Percentiles rank a stretch among this genome's conserved stretches.
These are phyloP conservation scores for Rhodinocichla rosea DNA, from an alignment of 2,113 vertebrate species.

Conservation along the genomic window DNA sequence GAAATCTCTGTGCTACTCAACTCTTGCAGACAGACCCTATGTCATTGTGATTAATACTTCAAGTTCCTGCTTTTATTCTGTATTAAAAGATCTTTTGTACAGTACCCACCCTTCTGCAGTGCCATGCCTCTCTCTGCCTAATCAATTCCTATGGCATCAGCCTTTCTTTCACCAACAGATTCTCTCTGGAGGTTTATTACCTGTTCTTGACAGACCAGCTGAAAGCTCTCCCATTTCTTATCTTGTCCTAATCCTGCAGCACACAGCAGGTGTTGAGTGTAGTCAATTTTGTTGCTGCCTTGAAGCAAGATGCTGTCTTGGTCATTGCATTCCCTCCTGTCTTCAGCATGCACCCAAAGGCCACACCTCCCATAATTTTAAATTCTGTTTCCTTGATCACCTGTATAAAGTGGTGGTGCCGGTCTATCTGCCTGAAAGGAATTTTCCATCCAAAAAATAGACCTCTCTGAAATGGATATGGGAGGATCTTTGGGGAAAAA, in stretches of 20 bases:
- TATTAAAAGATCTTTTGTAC: not conserved
- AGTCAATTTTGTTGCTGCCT: not conserved
- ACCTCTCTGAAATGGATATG: not conserved
- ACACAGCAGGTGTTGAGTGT: not conserved
- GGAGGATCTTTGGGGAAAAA: not conserved
- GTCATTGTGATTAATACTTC: not conserved
- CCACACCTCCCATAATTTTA: not conserved
- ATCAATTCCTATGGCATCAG: not conserved
- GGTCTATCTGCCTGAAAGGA: not conserved
- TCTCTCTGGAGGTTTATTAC: not conserved
- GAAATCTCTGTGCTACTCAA: not conserved
- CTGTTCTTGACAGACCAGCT: not conserved
- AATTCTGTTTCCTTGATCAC: not conserved
- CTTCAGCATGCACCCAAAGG: not conserved
- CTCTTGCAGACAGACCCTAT: not conserved
- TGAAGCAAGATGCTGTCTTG: not conserved
- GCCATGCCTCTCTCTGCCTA: not conserved
- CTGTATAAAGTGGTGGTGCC: not conserved
- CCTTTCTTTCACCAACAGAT: not conserved
- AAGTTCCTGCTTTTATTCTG: not conserved
- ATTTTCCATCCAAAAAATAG: accelerated
- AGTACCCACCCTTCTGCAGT: not conserved
- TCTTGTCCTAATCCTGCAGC: not conserved
- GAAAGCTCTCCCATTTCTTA: not conserved
- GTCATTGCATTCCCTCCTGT: not conserved